phyloP scores from a whole-genome alignment of 1,140 invertebrate genomes.

The Drosophila arizonae region DNA sequence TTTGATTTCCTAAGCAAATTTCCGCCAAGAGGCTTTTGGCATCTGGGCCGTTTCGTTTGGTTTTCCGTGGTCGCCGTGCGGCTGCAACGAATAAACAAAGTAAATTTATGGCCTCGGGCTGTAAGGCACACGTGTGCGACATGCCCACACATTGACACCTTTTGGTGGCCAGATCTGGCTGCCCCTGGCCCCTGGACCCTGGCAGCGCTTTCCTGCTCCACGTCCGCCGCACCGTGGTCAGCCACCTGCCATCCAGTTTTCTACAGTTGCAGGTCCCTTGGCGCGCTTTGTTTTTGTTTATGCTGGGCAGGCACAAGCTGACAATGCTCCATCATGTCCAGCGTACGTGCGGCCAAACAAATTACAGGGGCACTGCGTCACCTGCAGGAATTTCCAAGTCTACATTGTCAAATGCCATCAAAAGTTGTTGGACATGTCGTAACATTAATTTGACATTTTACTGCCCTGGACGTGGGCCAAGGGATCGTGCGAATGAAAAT shows the following conservation, averaged over 20 bases:
- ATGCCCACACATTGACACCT: constrained; percentile 79
- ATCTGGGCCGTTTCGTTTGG: constrained; percentile 11
- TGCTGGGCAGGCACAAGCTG: constrained; percentile 74
- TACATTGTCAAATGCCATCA: constrained; percentile 76
- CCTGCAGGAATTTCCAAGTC: constrained; percentile 78
- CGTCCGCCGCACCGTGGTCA: background rate
- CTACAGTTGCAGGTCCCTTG: constrained; percentile 65
- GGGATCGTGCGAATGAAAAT: background rate
- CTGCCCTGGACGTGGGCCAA: constrained; percentile 44
- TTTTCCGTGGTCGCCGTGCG: constrained; percentile 19
- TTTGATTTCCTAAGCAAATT: constrained; percentile 76
- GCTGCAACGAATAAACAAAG: constrained; percentile 54
- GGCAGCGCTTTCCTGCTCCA: constrained; percentile 11
- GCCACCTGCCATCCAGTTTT: constrained; percentile 15
- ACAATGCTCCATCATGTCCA: constrained; percentile 64
- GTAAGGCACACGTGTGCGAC: constrained; percentile 56
- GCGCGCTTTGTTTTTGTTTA: constrained; percentile 72
- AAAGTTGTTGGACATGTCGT: constrained; percentile 77
- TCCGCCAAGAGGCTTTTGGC: constrained; percentile 41
- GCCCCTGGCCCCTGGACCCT: constrained; percentile 32
- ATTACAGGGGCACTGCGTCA: constrained; percentile 77
- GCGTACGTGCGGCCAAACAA: constrained; percentile 76
- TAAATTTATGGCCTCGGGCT: constrained; percentile 71
- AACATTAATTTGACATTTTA: constrained; percentile 82
- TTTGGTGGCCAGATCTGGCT: constrained; percentile 22